These are phyloP conservation scores for Chaunax sp. DNA, from an alignment of 2,797 vertebrate species.

Conservation along the genomic window DNA sequence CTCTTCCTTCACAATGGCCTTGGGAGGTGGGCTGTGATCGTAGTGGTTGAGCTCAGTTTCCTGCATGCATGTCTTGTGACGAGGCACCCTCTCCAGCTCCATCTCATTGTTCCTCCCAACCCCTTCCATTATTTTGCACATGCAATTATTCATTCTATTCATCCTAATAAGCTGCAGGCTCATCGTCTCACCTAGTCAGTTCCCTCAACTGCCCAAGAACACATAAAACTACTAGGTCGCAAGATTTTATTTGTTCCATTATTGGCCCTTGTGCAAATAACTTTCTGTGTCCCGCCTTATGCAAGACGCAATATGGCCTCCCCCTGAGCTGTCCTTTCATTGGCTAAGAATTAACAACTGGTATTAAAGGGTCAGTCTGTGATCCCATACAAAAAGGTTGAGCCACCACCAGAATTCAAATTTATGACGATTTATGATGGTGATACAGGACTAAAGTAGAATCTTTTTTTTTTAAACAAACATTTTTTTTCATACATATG, in stretches of 20 bases:
- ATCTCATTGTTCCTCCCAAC: constrained; percentile 56
- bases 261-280: constrained; percentile 27
- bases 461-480: too few relatives aligned
- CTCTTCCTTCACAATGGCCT: constrained; percentile 76
- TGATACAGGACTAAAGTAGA: too few relatives aligned
- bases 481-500: too few relatives aligned
- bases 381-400: neutral
- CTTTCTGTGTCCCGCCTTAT: constrained; percentile 11
- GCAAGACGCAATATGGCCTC: constrained; percentile 21
- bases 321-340: constrained; percentile 12
- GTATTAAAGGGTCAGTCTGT: constrained; percentile 3
- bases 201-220: constrained; percentile 37
- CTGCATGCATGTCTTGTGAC: constrained; percentile 64
- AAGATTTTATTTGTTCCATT: constrained; percentile 43
- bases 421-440: too few relatives aligned
- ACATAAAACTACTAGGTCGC: constrained; percentile 39
- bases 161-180: constrained; percentile 61
- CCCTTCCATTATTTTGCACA: constrained; percentile 65
- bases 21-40: constrained; percentile 67
- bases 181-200: constrained; percentile 41
- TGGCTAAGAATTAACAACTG: neutral
- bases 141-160: constrained; percentile 71
- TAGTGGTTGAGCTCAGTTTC: constrained; percentile 67
- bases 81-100: constrained; percentile 60
- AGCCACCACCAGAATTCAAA: neutral